These are phyloP conservation scores for Sciurus niger DNA, from an alignment of 2,113 vertebrate species.

Conservation along the genomic window DNA sequence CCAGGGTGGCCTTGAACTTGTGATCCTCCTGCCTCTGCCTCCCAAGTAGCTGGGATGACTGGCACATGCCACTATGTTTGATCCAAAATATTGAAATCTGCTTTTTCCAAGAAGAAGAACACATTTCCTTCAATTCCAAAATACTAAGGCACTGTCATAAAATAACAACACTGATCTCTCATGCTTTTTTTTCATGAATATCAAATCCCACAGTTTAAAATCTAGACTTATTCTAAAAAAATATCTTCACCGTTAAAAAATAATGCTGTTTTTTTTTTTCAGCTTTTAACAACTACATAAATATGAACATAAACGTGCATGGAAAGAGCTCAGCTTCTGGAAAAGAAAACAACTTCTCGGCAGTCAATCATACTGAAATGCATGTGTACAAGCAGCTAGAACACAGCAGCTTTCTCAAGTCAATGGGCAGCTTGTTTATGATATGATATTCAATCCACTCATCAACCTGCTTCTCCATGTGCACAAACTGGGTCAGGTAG, in stretches of 20 bases:
- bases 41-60: not conserved
- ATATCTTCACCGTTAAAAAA: not conserved
- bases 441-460: not conserved
- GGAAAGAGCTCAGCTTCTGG: not conserved
- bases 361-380: not conserved
- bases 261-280: not conserved
- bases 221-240: not conserved
- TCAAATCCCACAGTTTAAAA: constrained; percentile 35
- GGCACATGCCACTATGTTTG: not conserved
- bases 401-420: not conserved
- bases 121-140: constrained; percentile 49
- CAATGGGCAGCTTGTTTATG: not conserved
- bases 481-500: not conserved
- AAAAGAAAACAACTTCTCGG: not conserved
- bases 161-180: not conserved
- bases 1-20: not conserved
- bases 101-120: not conserved
- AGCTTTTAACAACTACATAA: constrained; percentile 11
- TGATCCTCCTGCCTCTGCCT: not conserved
- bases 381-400: not conserved
- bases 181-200: not conserved
- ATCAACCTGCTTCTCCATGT: not conserved
- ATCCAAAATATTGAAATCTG: constrained; percentile 4
- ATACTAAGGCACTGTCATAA: not conserved
- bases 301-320: not conserved